Percentiles rank a stretch among this genome's conserved stretches.
Evolutionary conservation across 2,113 vertebrate species (phyloP).

Genomic region (Protobothrops mucrosquamatus): DNA sequence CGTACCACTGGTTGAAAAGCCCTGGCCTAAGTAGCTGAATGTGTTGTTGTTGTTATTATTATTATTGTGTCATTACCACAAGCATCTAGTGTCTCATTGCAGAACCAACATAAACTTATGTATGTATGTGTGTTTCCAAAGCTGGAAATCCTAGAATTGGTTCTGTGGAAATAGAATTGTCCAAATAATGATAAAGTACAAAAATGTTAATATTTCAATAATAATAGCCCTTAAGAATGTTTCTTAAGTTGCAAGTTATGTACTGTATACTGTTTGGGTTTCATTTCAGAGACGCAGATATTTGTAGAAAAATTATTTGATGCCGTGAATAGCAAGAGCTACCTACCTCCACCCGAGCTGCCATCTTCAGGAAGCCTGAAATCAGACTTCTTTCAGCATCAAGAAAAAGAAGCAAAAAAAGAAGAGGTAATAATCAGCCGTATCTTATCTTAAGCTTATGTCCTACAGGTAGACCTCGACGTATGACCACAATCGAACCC

Average conservation of each 20-base stretch:
- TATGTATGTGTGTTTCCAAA: not conserved
- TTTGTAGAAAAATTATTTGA: constrained; percentile 99
- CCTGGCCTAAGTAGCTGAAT: not conserved
- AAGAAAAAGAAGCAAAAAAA: constrained; percentile 91
- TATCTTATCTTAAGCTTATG: not conserved
- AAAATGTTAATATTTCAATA: not conserved
- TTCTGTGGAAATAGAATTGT: not conserved
- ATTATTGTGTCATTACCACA: not conserved
- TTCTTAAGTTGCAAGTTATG: not conserved
- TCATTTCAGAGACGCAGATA: constrained; percentile 87
- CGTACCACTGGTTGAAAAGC: too few species aligned
- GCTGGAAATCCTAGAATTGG: not conserved
- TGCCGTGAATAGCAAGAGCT: constrained; percentile 94
- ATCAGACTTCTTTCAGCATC: constrained; percentile 79
- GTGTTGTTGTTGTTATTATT: not conserved
- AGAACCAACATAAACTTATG: not conserved
- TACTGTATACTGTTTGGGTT: not conserved
- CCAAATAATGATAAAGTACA: not conserved
- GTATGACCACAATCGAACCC: not conserved
- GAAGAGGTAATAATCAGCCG: constrained; percentile 73
- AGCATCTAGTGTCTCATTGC: not conserved
- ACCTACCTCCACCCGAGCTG: constrained; percentile 89
- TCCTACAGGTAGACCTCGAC: not conserved
- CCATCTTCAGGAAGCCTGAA: constrained; percentile 77
- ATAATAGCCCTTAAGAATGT: not conserved